These are phyloP conservation scores for Falco concolor DNA, from an alignment of 2,797 vertebrate genomes.

Conservation along the genomic window DNA sequence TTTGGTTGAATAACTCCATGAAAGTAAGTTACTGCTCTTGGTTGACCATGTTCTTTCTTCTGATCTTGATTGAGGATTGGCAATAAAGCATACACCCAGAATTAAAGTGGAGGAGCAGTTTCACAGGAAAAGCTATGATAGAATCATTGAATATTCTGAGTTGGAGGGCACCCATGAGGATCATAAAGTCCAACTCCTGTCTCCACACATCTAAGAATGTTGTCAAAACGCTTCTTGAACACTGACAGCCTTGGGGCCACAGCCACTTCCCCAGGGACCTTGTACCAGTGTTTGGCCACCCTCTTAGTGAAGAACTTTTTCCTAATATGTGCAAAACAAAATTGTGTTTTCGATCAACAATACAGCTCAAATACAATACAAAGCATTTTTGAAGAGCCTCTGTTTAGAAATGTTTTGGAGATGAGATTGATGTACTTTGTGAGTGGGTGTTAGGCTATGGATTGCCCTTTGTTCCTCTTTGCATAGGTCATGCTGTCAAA, in stretches of 20 bases:
- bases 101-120: neutral
- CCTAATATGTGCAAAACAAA: neutral
- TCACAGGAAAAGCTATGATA: neutral
- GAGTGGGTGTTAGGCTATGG: neutral
- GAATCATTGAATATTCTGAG: neutral
- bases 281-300: neutral
- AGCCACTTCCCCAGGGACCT: neutral
- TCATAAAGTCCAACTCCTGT: neutral
- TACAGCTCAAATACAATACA: neutral
- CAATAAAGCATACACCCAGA: neutral
- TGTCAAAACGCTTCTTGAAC: neutral
- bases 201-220: neutral
- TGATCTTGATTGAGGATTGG: neutral
- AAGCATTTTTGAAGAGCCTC: neutral
- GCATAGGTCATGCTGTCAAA: neutral
- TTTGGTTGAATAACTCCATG: neutral
- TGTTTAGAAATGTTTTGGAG: neutral
- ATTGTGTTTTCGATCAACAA: neutral
- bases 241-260: neutral
- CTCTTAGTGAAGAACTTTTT: neutral
- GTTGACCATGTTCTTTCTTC: neutral
- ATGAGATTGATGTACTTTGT: neutral
- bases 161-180: neutral
- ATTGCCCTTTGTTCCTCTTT: neutral
- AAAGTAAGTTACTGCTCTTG: neutral